A percentile compares a stretch with the other conserved stretches of the same genome.
These are phyloP conservation scores for Myodes glareolus DNA, from an alignment of 2,113 vertebrate genomes.

Conservation along the genomic window DNA sequence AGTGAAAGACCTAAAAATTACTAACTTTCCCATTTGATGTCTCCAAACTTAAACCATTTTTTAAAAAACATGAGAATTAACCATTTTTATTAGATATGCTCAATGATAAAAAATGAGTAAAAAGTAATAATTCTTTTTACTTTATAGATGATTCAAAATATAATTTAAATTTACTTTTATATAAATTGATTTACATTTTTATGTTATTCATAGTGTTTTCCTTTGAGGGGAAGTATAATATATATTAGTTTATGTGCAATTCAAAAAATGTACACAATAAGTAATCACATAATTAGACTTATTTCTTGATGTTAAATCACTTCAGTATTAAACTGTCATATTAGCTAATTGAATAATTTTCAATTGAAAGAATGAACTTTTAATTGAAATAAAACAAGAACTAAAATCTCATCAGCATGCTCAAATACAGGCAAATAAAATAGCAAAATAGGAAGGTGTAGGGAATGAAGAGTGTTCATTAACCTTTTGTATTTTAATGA, in stretches of 20 bases:
- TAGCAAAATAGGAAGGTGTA: background rate
- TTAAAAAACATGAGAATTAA: background rate
- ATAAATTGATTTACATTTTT: background rate
- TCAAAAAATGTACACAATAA: conserved; percentile 47
- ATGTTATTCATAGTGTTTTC: background rate
- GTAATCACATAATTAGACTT: background rate
- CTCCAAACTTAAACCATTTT: conserved; percentile 26
- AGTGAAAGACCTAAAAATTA: background rate
- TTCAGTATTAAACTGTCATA: conserved; percentile 42
- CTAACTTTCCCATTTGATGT: background rate
- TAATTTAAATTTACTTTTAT: background rate
- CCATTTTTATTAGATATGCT: background rate
- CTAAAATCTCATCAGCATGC: conserved; percentile 7
- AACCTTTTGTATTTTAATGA: conserved; percentile 18
- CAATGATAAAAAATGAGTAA: background rate
- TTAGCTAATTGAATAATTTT: conserved; percentile 54
- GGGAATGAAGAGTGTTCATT: background rate
- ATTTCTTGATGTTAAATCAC: conserved; percentile 46
- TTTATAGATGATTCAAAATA: background rate
- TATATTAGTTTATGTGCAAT: background rate
- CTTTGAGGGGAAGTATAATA: background rate
- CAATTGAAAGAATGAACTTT: conserved; percentile 43
- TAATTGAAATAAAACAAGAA: conserved; percentile 42
- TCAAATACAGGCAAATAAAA: conserved; percentile 10
- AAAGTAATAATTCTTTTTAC: background rate